Evolutionary conservation across 2,797 vertebrate genomes (phyloP).

Genomic region (Coregonus sp.): DNA sequence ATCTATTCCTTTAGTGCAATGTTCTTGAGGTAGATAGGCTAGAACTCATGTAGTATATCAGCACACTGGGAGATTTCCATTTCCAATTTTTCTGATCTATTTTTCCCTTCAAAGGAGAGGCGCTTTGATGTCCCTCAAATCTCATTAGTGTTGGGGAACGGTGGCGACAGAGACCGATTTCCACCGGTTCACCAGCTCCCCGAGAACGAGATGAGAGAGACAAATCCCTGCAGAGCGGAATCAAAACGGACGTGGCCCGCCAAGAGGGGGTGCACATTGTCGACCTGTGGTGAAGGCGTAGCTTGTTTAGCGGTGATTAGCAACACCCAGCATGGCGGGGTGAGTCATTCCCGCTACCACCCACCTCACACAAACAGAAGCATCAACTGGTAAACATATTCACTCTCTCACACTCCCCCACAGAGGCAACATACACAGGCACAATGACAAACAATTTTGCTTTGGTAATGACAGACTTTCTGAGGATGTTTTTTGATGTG

Average conservation of each 20-base stretch:
- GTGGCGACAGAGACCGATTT: slow-evolving; percentile 60
- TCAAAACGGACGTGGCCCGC: slow-evolving; percentile 50
- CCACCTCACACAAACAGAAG: slow-evolving; percentile 9
- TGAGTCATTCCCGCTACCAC: slow-evolving; percentile 13
- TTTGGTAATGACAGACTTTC: not conserved
- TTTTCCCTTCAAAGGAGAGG: slow-evolving; percentile 64
- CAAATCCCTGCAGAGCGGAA: slow-evolving; percentile 65
- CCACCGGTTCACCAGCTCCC: slow-evolving; percentile 47
- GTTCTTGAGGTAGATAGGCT: slow-evolving; percentile 57
- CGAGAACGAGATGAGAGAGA: slow-evolving; percentile 58
- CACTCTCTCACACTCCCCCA: not conserved
- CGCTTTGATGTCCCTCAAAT: slow-evolving; percentile 79
- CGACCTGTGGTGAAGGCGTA: slow-evolving; percentile 33
- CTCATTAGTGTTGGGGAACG: slow-evolving; percentile 70
- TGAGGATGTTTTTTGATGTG: not conserved
- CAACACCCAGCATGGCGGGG: slow-evolving; percentile 32
- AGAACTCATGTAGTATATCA: slow-evolving; percentile 57
- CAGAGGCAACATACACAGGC: not conserved
- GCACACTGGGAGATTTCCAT: slow-evolving; percentile 69
- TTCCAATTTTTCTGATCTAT: slow-evolving; percentile 68
- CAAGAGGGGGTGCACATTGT: slow-evolving; percentile 46
- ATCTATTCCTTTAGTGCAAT: slow-evolving; percentile 51
- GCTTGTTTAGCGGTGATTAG: slow-evolving; percentile 61
- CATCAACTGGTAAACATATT: not conserved
- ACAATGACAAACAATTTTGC: not conserved